These are phyloP conservation scores for Eubucco bourcierii DNA, from an alignment of 2,113 vertebrate species.

Conservation along the genomic window DNA sequence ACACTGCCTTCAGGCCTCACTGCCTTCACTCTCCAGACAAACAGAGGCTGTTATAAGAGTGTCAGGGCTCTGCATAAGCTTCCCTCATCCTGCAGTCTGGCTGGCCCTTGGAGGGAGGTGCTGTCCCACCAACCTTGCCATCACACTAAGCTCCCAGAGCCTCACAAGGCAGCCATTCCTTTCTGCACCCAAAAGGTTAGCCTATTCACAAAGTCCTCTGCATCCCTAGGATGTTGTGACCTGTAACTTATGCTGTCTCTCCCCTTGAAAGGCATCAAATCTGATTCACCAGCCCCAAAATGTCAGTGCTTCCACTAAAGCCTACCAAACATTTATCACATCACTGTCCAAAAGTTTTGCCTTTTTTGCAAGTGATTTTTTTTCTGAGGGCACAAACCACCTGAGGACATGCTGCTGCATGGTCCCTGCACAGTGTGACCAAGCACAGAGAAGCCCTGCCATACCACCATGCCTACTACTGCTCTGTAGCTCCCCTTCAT, in stretches of 20 bases:
- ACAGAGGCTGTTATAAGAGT: not conserved
- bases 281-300: not conserved
- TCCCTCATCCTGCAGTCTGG: not conserved
- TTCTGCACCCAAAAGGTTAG: not conserved
- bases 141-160: not conserved
- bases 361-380: not conserved
- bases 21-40: not conserved
- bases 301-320: not conserved
- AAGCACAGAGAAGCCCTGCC: not conserved
- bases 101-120: not conserved
- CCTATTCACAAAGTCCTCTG: not conserved
- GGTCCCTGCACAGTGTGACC: not conserved
- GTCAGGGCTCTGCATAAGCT: not conserved
- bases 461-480: not conserved
- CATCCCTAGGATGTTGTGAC: not conserved
- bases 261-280: not conserved
- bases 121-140: not conserved
- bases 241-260: not conserved
- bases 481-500: not conserved
- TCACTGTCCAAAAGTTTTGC: not conserved
- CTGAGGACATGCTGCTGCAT: not conserved
- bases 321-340: not conserved
- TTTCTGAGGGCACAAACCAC: not conserved
- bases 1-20: accelerated
- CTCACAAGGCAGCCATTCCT: not conserved